Conservation (phyloP, 2,888 invertebrate genomes). For the Pheosia gnoma region DNA sequence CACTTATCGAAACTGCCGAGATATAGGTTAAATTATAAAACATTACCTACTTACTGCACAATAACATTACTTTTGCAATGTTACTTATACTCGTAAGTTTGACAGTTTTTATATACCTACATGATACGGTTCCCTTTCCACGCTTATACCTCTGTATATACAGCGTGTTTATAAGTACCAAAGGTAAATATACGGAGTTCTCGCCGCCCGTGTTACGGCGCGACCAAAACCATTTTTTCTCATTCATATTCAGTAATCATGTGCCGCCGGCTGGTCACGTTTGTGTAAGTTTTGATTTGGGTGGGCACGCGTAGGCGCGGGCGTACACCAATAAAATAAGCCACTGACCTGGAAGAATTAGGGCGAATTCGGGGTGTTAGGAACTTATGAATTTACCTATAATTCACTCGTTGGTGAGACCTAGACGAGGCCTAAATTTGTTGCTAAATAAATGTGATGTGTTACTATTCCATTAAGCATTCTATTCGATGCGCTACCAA, state of each 20-base stretch:
- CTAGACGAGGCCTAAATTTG: not conserved
- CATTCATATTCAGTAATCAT: conserved; percentile 2
- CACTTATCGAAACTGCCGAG: too few species aligned
- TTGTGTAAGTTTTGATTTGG: not conserved
- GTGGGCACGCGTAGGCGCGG: not conserved
- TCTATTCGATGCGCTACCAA: too few species aligned
- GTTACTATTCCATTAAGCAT: not conserved
- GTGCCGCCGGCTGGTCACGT: not conserved
- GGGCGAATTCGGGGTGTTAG: not conserved
- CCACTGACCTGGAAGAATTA: conserved; percentile 1
- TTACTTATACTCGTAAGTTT: too few species aligned
- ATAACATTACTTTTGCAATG: too few species aligned
- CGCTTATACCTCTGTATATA: too few species aligned
- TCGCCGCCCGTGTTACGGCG: not conserved
- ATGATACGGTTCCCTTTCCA: too few species aligned
- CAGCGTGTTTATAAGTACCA: too few species aligned
- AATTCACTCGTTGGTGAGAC: not conserved
- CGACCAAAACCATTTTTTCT: not conserved
- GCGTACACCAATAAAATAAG: not conserved
- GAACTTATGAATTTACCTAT: not conserved
- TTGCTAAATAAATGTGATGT: not conserved
- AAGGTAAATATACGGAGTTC: not conserved
- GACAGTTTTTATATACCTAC: too few species aligned
- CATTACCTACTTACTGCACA: too few species aligned
- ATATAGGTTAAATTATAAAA: too few species aligned